These are phyloP conservation scores for Melanerpes formicivorus DNA, from an alignment of 2,113 vertebrate genomes.

Conservation along the genomic window DNA sequence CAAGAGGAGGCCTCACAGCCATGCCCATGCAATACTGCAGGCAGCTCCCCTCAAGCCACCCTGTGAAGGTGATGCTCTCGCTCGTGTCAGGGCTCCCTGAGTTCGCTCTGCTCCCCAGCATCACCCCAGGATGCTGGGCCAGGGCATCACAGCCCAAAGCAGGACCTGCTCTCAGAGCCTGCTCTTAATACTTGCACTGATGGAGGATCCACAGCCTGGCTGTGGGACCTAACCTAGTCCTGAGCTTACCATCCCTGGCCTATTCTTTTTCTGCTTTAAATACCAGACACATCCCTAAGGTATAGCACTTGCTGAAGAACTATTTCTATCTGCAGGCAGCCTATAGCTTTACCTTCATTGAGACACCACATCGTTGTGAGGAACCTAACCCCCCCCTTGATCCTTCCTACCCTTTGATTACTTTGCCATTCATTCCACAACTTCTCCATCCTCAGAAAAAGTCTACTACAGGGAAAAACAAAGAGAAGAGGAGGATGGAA, in stretches of 20 bases:
- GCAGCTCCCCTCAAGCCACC: background rate
- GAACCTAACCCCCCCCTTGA: background rate
- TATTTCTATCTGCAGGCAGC: slow-evolving; percentile 34
- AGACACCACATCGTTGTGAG: background rate
- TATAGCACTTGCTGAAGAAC: background rate
- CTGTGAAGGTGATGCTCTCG: background rate
- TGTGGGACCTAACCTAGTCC: background rate
- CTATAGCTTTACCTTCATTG: slow-evolving; percentile 34
- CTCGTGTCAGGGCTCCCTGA: background rate
- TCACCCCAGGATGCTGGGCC: accelerated
- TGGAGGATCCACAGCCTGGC: background rate
- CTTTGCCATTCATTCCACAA: background rate
- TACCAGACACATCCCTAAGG: slow-evolving; percentile 11
- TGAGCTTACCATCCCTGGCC: background rate
- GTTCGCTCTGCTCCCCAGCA: background rate
- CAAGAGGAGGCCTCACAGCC: background rate
- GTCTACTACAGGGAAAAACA: background rate
- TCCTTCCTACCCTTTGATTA: background rate
- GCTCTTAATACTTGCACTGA: background rate
- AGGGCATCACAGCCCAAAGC: background rate
- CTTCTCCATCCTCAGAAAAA: background rate
- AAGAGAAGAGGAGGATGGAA: background rate
- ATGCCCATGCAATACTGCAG: background rate
- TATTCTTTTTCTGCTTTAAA: background rate
- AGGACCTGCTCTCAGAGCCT: background rate